Evolutionary conservation across 2,113 vertebrate species (phyloP), one percentile per base, ranked within the genome.

Genomic region (Gallinago jamesoni): DNA sequence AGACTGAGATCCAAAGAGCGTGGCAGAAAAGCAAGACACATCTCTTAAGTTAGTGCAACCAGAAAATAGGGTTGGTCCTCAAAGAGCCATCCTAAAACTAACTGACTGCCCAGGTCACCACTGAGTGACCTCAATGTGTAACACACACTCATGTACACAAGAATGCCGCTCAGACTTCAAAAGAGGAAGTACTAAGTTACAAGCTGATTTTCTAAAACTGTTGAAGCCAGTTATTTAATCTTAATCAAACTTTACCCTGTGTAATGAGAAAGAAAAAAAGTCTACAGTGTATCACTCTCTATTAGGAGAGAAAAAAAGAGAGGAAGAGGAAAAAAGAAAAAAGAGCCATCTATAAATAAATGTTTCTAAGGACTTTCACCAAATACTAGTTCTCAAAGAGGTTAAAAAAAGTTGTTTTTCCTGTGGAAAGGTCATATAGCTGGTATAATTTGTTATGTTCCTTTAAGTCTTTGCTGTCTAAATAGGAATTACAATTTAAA

Each of bases 401-500:
- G 28, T 33, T 63, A 48, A 45, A 75, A 68, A 62, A 67, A n/a
- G 23, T 37, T 62, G 37, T 15, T 76, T 56, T 70, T 45, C 7
- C 84, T 86, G 11, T 57, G 56, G 68, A 62, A 82, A 84, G 69
- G 80, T 96, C 81, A 85, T 43, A 90, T 72, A 94, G 80, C 12
- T 28, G 41, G 60, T 73, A 76, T 84, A 93, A 95, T 96, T 87
- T 96, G 92, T 89, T 95, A 91, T 94, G 80, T 97, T 95, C 95
- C 96, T 97, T 96, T 97, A 97, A 97, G 92, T 73, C 92, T 96
- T 96, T 97, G 80, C 92, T 97, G 96, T 95, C 94, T 89, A 97
- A 97, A 96, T 91, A 92, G 77, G 89, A 96, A 81, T 96, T 95
- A 96, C 89, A 90, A 97, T 97, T 93, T 93, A 96, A 96, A 84